These are phyloP conservation scores for Symphodus melops DNA, from an alignment of 2,113 vertebrate genomes.

Conservation along the genomic window DNA sequence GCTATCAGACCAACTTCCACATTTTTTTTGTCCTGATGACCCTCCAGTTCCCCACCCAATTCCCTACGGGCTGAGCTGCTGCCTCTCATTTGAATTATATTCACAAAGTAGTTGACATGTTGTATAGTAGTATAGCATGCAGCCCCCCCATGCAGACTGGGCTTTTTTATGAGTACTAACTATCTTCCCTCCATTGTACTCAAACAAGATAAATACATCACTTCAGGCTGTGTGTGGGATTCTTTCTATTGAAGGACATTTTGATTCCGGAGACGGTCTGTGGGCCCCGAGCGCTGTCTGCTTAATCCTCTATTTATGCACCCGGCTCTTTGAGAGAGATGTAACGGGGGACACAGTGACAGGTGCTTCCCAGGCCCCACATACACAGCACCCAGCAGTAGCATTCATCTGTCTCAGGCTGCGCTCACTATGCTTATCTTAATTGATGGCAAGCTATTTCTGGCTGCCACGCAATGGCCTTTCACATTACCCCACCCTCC, in stretches of 20 bases:
- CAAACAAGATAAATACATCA: conserved; percentile 45
- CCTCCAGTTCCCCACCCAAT: no score
- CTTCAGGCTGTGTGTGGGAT: conserved; percentile 12
- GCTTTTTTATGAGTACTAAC: conserved; percentile 13
- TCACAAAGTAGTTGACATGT: no score
- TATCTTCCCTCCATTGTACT: conserved; percentile 22
- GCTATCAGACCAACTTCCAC: no score
- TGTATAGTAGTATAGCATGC: no score
- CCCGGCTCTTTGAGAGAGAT: conserved; percentile 37
- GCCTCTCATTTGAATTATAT: no score
- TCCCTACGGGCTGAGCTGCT: no score
- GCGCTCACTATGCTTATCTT: conserved; percentile 66
- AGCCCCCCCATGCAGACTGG: neutral
- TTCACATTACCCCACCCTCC: conserved; percentile 38
- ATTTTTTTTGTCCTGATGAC: no score
- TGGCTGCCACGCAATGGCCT: conserved; percentile 52
- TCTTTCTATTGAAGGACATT: conserved; percentile 30
- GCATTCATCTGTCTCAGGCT: conserved; percentile 62
- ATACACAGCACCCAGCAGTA: conserved; percentile 51
- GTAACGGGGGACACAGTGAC: conserved; percentile 47
- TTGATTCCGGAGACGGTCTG: conserved; percentile 38
- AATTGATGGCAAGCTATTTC: conserved; percentile 72
- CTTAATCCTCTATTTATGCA: conserved; percentile 55
- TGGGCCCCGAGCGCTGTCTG: conserved; percentile 33
- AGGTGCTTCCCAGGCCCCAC: conserved; percentile 49